These are phyloP conservation scores for Leptinotarsa defecta DNA, from an alignment of 1,140 invertebrate species.

Conservation along the genomic window DNA sequence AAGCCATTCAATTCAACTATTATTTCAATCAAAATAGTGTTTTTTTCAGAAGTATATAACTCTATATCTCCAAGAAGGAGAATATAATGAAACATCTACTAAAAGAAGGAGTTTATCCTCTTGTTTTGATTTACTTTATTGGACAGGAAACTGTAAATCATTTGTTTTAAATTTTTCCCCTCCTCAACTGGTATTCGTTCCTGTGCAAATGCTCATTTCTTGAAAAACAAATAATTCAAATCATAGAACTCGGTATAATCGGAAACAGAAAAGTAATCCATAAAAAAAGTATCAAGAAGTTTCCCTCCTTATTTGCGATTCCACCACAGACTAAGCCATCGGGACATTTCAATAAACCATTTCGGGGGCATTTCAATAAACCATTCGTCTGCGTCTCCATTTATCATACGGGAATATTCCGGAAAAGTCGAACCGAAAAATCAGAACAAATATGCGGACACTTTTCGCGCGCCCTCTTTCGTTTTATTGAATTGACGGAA, in stretches of 20 bases:
- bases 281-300: slow-evolving; percentile 34
- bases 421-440: slow-evolving; percentile 40
- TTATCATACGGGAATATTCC: slow-evolving; percentile 42
- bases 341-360: slow-evolving; percentile 53
- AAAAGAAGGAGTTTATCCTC: no score
- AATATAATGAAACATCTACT: no score
- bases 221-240: slow-evolving; percentile 12
- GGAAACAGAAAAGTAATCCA: slow-evolving; percentile 41
- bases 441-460: slow-evolving; percentile 52
- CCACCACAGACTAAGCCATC: slow-evolving; percentile 27
- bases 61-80: no score
- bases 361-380: slow-evolving; percentile 50
- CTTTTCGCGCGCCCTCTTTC: slow-evolving; percentile 39
- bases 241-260: slow-evolving; percentile 33
- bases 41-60: no score
- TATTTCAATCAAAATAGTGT: no score
- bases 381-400: slow-evolving; percentile 50
- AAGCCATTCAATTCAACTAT: no score
- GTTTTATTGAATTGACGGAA: slow-evolving; percentile 49
- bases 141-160: no score
- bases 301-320: slow-evolving; percentile 44
- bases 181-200: no score
- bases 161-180: no score
- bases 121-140: no score
- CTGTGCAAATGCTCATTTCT: no score